Evolutionary conservation across 2,113 vertebrate genomes (phyloP).

Genomic region (Peromyscus californicus): DNA sequence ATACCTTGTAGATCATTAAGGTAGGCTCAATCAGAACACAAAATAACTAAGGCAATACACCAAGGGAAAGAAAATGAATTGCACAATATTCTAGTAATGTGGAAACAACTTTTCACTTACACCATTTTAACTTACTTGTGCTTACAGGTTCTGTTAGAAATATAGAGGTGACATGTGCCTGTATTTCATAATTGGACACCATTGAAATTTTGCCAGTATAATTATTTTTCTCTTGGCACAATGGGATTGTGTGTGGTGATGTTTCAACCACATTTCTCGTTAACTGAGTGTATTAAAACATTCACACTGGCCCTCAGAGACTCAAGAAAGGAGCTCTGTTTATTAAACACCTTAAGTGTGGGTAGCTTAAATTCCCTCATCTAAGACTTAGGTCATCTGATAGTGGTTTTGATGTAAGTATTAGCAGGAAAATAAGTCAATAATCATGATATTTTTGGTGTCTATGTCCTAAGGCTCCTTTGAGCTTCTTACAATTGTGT

Average conservation of each 20-base stretch:
- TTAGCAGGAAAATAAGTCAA: constrained; percentile 54
- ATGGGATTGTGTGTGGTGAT: constrained; percentile 66
- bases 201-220: constrained; percentile 73
- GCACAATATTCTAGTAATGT: constrained; percentile 72
- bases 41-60: constrained; percentile 55
- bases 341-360: constrained; percentile 50
- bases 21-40: constrained; percentile 41
- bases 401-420: constrained; percentile 24
- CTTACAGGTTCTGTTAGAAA: constrained; percentile 74
- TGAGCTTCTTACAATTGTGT: background rate
- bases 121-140: constrained; percentile 77
- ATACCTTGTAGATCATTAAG: constrained; percentile 43
- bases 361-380: constrained; percentile 22
- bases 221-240: constrained; percentile 75
- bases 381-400: background rate
- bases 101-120: constrained; percentile 75
- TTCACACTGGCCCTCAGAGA: constrained; percentile 19
- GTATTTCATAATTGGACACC: constrained; percentile 70
- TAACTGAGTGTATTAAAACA: constrained; percentile 54
- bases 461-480: background rate
- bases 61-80: constrained; percentile 72
- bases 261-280: constrained; percentile 42
- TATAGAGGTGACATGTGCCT: constrained; percentile 64
- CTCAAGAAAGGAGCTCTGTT: constrained; percentile 54
- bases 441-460: background rate